A percentile compares a stretch with the other conserved stretches of the same genome.
Conservation (phyloP, 2,113 vertebrate genomes). For the Barbus barbus region DNA sequence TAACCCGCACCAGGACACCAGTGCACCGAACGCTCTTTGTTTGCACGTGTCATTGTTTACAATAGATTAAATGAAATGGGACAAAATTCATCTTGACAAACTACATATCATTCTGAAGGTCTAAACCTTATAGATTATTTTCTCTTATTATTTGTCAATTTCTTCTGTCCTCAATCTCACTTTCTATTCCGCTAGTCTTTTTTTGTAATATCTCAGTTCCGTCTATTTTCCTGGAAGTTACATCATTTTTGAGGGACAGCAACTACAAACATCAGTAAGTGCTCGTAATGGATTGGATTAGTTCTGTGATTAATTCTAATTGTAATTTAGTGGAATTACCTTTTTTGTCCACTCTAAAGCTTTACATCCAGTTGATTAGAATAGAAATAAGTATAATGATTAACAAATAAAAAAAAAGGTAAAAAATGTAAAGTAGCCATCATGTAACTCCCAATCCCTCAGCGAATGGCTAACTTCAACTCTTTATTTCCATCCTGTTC, state of each 20-base stretch:
- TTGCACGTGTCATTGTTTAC: no score
- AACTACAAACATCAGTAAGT: not conserved
- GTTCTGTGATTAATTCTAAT: not conserved
- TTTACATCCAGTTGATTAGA: not conserved
- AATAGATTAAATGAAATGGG: no score
- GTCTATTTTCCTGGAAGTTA: not conserved
- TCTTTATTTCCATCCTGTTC: not conserved
- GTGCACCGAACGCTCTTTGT: no score
- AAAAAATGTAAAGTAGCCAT: not conserved
- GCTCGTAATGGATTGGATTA: not conserved
- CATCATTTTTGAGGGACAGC: not conserved
- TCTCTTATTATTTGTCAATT: no score
- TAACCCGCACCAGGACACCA: no score
- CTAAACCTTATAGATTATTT: not conserved
- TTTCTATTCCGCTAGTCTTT: not conserved
- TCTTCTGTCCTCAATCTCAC: not conserved
- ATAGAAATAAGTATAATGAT: not conserved
- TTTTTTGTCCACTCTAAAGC: no score
- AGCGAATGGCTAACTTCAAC: not conserved
- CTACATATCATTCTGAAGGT: no score
- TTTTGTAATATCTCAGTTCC: not conserved
- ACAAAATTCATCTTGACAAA: no score
- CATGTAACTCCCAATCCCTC: not conserved
- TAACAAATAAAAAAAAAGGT: not conserved
- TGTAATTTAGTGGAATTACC: not conserved